These are phyloP conservation scores for Zophobas morio DNA, from an alignment of 1,140 invertebrate species.

Conservation along the genomic window DNA sequence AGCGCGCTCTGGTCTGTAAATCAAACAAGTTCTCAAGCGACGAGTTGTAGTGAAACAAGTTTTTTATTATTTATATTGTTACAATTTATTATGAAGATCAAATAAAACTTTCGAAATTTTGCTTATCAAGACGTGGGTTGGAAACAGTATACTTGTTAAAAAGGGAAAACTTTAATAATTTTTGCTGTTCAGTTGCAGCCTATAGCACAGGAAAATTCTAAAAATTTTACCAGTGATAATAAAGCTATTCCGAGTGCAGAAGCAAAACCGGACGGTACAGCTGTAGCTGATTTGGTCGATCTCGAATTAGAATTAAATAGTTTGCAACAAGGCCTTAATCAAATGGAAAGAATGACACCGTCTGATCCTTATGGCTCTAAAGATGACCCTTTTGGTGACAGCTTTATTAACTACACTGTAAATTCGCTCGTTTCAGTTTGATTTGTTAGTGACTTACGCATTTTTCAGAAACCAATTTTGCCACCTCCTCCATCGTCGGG, in stretches of 20 bases:
- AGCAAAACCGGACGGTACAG: constrained; percentile 59
- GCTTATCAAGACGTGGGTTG: too few relatives aligned
- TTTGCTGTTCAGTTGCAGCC: constrained; percentile 45
- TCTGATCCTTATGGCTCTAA: constrained; percentile 74
- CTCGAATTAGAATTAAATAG: constrained; percentile 93
- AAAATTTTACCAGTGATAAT: constrained; percentile 47
- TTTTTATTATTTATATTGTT: too few relatives aligned
- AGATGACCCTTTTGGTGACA: constrained; percentile 78
- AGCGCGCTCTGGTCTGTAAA: too few relatives aligned
- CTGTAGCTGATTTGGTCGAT: constrained; percentile 90
- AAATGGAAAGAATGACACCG: constrained; percentile 89
- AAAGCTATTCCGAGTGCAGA: constrained; percentile 56
- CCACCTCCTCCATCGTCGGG: constrained; percentile 77
- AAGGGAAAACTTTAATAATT: neutral
- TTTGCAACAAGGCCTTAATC: constrained; percentile 88
- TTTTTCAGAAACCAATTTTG: constrained; percentile 69
- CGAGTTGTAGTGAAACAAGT: too few relatives aligned
- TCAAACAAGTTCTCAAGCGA: too few relatives aligned
- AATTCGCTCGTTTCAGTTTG: constrained; percentile 22
- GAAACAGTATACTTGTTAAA: too few relatives aligned
- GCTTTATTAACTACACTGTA: constrained; percentile 80
- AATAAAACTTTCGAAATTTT: too few relatives aligned
- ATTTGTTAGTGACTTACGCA: neutral
- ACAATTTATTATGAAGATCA: too few relatives aligned
- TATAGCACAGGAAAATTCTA: constrained; percentile 52